These are phyloP conservation scores for Entelurus aequoreus DNA, from an alignment of 2,113 vertebrate genomes.

Conservation along the genomic window DNA sequence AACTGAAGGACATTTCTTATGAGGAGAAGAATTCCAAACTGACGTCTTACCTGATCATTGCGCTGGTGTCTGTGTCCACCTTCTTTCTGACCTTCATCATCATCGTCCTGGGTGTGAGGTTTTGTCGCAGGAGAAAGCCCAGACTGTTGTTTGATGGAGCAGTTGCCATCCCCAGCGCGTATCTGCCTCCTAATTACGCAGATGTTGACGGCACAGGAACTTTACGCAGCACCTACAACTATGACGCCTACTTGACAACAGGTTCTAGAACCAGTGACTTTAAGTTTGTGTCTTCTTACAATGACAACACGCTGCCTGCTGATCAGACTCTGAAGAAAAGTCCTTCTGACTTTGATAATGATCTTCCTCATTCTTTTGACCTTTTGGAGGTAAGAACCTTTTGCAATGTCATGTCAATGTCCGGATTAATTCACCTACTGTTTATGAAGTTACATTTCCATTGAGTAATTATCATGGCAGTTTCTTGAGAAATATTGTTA, in stretches of 20 bases:
- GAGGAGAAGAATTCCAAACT: slow-evolving; percentile 24
- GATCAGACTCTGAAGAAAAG: slow-evolving; percentile 40
- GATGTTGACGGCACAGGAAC: slow-evolving; percentile 57
- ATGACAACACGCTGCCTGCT: slow-evolving; percentile 47
- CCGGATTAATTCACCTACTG: not conserved
- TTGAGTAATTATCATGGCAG: not conserved
- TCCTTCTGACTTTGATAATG: slow-evolving; percentile 30
- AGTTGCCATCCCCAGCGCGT: slow-evolving; percentile 54
- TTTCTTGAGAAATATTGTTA: too few species aligned
- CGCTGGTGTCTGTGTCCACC: slow-evolving; percentile 50
- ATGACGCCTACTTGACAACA: slow-evolving; percentile 55
- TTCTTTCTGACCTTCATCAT: slow-evolving; percentile 59
- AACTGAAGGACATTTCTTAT: slow-evolving; percentile 44
- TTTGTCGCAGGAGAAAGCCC: slow-evolving; percentile 51
- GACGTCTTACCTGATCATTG: slow-evolving; percentile 57
- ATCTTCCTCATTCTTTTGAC: slow-evolving; percentile 12
- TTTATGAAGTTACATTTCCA: not conserved
- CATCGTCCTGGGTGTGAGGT: slow-evolving; percentile 46
- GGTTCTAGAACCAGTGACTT: slow-evolving; percentile 56
- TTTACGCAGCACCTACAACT: slow-evolving; percentile 56
- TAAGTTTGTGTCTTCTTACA: slow-evolving; percentile 50
- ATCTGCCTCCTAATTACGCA: slow-evolving; percentile 58
- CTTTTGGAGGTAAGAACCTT: not conserved
- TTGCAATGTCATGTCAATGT: not conserved
- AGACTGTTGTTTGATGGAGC: slow-evolving; percentile 56